phyloP scores from a whole-genome alignment of 2,888 invertebrate species.

The Unio pictorum region DNA sequence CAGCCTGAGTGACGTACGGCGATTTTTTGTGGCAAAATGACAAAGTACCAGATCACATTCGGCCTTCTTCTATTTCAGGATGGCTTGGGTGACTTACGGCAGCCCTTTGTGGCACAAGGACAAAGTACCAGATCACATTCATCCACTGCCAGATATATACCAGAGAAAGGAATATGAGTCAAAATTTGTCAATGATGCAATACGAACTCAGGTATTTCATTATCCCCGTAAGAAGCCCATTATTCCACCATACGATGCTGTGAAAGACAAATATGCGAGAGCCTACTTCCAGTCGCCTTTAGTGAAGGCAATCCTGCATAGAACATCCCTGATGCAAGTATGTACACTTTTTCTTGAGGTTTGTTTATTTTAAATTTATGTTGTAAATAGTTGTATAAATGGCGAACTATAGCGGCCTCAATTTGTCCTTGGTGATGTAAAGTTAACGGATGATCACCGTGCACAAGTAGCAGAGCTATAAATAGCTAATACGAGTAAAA shows the following conservation, averaged over 20 bases:
- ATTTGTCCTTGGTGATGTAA: too few relatives aligned
- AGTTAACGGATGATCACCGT: too few relatives aligned
- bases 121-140: slow-evolving; percentile 33
- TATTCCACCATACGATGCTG: slow-evolving; percentile 63
- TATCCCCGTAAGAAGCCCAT: slow-evolving; percentile 51
- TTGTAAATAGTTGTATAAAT: too few relatives aligned
- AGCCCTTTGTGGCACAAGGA: slow-evolving; percentile 57
- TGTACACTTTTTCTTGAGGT: too few relatives aligned
- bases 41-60: slow-evolving; percentile 33
- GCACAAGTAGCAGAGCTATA: too few relatives aligned
- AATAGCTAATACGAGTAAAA: too few relatives aligned
- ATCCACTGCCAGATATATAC: slow-evolving; percentile 35
- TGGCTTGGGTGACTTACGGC: slow-evolving; percentile 53
- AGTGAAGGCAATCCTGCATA: slow-evolving; percentile 42
- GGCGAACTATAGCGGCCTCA: too few relatives aligned
- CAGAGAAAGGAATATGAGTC: slow-evolving; percentile 28
- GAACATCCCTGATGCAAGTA: too few relatives aligned
- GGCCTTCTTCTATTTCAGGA: slow-evolving; percentile 21
- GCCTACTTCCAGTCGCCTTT: slow-evolving; percentile 61
- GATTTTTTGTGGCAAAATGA: slow-evolving; percentile 55
- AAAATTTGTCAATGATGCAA: slow-evolving; percentile 55
- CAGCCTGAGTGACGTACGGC: slow-evolving; percentile 52
- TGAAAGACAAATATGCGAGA: slow-evolving; percentile 52
- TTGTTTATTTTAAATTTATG: too few relatives aligned
- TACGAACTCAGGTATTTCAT: slow-evolving; percentile 34